These are phyloP conservation scores for Metopia argyrocephala DNA, from an alignment of 2,888 invertebrate species.

Conservation along the genomic window DNA sequence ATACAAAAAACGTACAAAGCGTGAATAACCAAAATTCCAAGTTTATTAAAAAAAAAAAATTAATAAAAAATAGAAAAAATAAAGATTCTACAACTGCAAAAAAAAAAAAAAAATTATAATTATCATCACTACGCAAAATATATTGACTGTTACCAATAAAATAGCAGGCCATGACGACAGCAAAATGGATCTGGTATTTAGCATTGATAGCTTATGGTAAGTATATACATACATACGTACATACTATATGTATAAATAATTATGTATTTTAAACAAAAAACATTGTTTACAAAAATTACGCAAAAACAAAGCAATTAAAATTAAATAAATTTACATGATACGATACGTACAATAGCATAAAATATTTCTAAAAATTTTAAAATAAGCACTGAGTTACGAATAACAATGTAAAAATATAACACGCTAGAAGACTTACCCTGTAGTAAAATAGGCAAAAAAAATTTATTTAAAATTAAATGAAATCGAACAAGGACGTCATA, in stretches of 20 bases:
- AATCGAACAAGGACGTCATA: constrained; percentile 31
- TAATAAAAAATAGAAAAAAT: constrained; percentile 30
- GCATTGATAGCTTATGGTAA: constrained; percentile 71
- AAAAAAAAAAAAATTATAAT: not conserved
- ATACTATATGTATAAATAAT: too few species aligned
- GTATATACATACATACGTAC: constrained; percentile 34
- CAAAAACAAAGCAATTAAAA: not conserved
- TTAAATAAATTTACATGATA: too few species aligned
- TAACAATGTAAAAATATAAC: too few species aligned
- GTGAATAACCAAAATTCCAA: constrained; percentile 36
- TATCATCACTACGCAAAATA: not conserved
- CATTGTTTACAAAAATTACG: too few species aligned
- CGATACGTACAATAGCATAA: too few species aligned
- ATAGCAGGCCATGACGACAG: constrained; percentile 72
- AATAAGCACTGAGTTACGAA: too few species aligned
- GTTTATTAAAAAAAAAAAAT: constrained; percentile 11
- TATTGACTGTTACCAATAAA: constrained; percentile 30
- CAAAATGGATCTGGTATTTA: constrained; percentile 73
- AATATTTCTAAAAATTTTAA: too few species aligned
- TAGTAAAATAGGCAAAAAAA: too few species aligned
- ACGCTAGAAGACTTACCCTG: too few species aligned
- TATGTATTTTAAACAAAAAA: too few species aligned
- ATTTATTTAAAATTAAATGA: not conserved
- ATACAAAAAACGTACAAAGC: constrained; percentile 7
- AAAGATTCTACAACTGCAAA: constrained; percentile 14